These are phyloP conservation scores for Ochlodes sylvanus DNA, from an alignment of 2,888 invertebrate species.

Conservation along the genomic window DNA sequence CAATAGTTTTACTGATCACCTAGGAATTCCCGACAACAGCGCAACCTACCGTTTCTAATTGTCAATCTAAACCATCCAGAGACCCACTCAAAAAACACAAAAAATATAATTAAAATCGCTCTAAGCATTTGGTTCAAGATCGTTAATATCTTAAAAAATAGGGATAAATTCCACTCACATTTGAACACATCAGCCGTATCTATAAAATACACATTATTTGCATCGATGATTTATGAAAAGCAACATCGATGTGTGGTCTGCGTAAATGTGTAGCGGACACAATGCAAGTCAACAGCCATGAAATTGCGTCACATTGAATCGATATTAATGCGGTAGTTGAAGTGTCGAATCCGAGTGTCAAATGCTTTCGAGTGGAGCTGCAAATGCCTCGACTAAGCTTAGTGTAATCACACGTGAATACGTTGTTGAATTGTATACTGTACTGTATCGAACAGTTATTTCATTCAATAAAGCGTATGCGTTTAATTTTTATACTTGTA, in stretches of 20 bases:
- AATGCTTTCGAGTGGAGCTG: slow-evolving; percentile 54
- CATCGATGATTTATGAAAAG: slow-evolving; percentile 3
- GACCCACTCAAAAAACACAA: no score
- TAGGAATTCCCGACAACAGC: no score
- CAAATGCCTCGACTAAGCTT: slow-evolving; percentile 48
- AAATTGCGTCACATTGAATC: slow-evolving; percentile 78
- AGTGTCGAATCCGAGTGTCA: slow-evolving; percentile 63
- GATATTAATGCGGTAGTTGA: slow-evolving; percentile 51
- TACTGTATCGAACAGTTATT: slow-evolving; percentile 15
- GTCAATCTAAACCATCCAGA: no score
- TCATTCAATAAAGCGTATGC: slow-evolving; percentile 24
- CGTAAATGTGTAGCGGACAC: slow-evolving; percentile 66
- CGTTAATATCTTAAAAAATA: no score
- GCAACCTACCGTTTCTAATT: no score
- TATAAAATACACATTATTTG: background rate
- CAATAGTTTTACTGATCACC: no score
- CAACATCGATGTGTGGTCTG: slow-evolving; percentile 68
- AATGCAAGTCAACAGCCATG: slow-evolving; percentile 72
- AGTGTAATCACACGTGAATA: slow-evolving; percentile 56
- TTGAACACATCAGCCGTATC: background rate
- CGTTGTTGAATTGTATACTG: slow-evolving; percentile 38
- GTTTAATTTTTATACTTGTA: background rate
- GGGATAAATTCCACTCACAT: background rate
- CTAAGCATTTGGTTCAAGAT: no score
- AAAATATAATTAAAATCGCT: no score